Evolutionary conservation across 2,113 vertebrate genomes (phyloP), one percentile per base, ranked within the genome.

Genomic region (Rhinichthys klamathensis): DNA sequence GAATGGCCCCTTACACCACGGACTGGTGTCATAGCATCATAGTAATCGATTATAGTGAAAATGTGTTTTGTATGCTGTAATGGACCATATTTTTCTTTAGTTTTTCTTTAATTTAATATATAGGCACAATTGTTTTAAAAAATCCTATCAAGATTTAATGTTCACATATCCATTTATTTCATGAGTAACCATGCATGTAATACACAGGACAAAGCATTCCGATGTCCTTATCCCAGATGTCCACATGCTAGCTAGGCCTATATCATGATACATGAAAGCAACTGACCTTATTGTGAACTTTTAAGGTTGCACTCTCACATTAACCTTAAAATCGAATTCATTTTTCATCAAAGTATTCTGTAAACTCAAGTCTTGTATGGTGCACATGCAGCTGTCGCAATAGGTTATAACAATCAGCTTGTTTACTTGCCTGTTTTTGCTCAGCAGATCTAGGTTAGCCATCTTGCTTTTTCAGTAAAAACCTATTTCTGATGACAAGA

Each of bases 341-440:
- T 77, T 77, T 77, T 56, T 77, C 74, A 77, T 56, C 27, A 56
- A 56, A 56, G 30, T 15, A 5, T 41, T 72, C 69, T 12, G 21
- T 41, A 77, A 15, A 56, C 49, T 4, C 41, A 51, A 30, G 73
- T 25, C 46, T 56, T 3, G 9, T 23, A 70, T 2, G 67, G 16
- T 21, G 49, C 27, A 32, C 74, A 8, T 54, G 16, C 74, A 11
- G 70, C 88, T 65, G 35, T 38, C 83, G 69, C 72, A 10, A 1
- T 72, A 69, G 54, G 35, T 73, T 80, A 65, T 63, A 27, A 80
- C 78, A 63, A 65, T 80, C 46, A 63, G 78, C 78, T 63, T 80
- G 78, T 63, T 63, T 65, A 27, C 60, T 16, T 18, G 23, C 56
- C 21, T 41, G 60, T 18, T 67, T 80, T 80, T 63, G n/a, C 79